Evolutionary conservation across 2,888 invertebrate genomes (phyloP), one percentile per base, ranked within the genome.

Genomic region (Schrankia costaestrigalis): DNA sequence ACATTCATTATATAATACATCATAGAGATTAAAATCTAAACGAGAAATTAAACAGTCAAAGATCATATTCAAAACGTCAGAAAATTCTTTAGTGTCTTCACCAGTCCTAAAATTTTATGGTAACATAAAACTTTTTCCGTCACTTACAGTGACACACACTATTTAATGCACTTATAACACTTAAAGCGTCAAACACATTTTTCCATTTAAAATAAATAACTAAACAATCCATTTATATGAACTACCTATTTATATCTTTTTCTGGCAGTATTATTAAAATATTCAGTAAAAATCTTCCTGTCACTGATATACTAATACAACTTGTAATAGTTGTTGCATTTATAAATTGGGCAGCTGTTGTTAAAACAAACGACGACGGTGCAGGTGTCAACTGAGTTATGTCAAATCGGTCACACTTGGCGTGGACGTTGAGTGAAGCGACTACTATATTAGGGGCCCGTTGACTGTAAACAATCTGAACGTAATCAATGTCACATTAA

Each of bases 341-440:
- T 26, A 54, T 55, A 43, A 47, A 50, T 58, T 46, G 41, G 43
- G 27, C 56, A 51, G 51, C 45, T 45, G 45, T 35, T 43, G 37
- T 56, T 66, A 68, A 73, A 74, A 75, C 73, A 73, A 70, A 71
- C 63, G 63, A 39, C 63, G 63, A 39, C 68, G 15, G 72, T 60
- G 71, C 83, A 81, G 83, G 81, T 82, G 80, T 75, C 69, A 53
- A 39, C 41, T 63, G 49, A 62, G 65, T 62, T 56, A 67, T 63
- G 73, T 74, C 71, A 68, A 71, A 75, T 75, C 69, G 65, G 71
- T 68, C 69, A 68, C 72, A 72, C 64, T 66, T 55, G 47, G 49
- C 53, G 48, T 38, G 39, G 56, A 50, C 52, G 37, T 54, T 54
- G 64, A 67, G 62, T 65, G 63, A 63, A 64, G 65, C 35, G 49